These are phyloP conservation scores for Pseudorhiza aurosa DNA, from an alignment of 30 jellyfish, hydroid and myxozoan genomes.

Conservation along the genomic window DNA sequence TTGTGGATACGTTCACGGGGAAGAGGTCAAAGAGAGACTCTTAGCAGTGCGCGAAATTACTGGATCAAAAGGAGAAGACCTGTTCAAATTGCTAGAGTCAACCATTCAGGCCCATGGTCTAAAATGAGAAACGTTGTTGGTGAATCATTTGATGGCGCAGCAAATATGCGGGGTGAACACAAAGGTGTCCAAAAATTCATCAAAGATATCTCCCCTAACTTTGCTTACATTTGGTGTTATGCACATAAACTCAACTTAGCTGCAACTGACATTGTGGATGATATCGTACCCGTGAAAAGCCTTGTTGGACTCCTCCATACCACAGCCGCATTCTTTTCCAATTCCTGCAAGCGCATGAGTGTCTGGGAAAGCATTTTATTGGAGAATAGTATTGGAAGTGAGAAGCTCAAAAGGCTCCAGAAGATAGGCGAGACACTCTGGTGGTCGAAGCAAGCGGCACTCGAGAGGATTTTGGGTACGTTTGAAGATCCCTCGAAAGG, in stretches of 20 bases:
- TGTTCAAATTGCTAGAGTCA: slow-evolving; percentile 25
- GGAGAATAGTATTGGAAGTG: slow-evolving; percentile 12
- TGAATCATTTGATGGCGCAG: slow-evolving; percentile 32
- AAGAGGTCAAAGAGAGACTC: slow-evolving; percentile 36
- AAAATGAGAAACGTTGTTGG: slow-evolving; percentile 16
- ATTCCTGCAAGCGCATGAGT: no score
- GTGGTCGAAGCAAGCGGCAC: no score
- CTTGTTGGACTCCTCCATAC: no score
- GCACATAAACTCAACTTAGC: slow-evolving; percentile 5
- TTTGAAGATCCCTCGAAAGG: no score
- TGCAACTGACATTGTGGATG: no score
- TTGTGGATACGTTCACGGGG: slow-evolving; percentile 25
- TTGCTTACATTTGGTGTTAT: slow-evolving; percentile 22
- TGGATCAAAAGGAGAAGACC: slow-evolving; percentile 27
- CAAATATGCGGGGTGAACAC: slow-evolving; percentile 35
- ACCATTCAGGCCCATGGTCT: slow-evolving; percentile 38
- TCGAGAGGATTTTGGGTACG: no score
- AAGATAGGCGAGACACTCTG: no score
- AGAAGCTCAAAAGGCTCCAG: no score
- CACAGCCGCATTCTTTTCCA: no score
- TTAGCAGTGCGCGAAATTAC: slow-evolving; percentile 24
- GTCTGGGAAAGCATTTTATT: slow-evolving; percentile 8
- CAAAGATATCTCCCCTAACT: slow-evolving; percentile 33
- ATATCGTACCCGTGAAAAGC: slow-evolving; percentile 21
- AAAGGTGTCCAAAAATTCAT: slow-evolving; percentile 23